These are phyloP conservation scores for Drosophila helvetica DNA, from an alignment of 2,888 invertebrate species.

Conservation along the genomic window DNA sequence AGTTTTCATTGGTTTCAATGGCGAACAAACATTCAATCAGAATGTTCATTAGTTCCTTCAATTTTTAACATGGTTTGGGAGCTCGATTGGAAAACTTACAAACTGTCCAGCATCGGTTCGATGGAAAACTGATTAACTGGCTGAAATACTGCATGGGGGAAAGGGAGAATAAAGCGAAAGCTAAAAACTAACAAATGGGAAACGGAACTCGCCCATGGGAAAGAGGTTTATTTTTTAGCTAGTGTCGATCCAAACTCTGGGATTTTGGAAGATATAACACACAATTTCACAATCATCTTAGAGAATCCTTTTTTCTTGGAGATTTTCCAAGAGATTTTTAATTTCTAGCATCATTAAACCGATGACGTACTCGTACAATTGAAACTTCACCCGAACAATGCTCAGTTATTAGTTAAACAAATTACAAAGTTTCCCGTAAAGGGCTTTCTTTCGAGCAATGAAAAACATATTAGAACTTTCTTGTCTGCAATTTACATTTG, in stretches of 20 bases:
- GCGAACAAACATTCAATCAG: slow-evolving; percentile 33
- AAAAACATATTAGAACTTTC: neutral
- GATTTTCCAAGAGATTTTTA: neutral
- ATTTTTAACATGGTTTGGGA: slow-evolving; percentile 28
- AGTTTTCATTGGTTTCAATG: slow-evolving; percentile 11
- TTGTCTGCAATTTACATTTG: neutral
- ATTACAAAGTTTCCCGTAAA: neutral
- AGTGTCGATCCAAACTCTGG: no score
- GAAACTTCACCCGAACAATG: neutral
- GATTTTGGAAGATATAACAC: no score
- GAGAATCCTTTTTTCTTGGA: neutral
- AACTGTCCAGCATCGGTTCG: neutral
- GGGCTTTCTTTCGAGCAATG: neutral
- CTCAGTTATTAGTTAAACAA: neutral
- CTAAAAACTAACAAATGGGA: neutral
- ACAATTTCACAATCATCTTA: no score
- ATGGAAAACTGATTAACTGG: slow-evolving; percentile 37
- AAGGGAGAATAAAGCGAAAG: slow-evolving; percentile 2
- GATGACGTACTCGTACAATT: neutral
- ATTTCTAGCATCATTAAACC: neutral
- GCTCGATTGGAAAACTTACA: slow-evolving; percentile 10
- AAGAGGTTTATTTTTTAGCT: no score
- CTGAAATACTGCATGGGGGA: slow-evolving; percentile 11
- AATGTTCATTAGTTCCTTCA: slow-evolving; percentile 24
- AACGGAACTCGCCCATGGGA: neutral